Evolutionary conservation across 2,113 vertebrate species (phyloP).

Genomic region (Cinclus cinclus): DNA sequence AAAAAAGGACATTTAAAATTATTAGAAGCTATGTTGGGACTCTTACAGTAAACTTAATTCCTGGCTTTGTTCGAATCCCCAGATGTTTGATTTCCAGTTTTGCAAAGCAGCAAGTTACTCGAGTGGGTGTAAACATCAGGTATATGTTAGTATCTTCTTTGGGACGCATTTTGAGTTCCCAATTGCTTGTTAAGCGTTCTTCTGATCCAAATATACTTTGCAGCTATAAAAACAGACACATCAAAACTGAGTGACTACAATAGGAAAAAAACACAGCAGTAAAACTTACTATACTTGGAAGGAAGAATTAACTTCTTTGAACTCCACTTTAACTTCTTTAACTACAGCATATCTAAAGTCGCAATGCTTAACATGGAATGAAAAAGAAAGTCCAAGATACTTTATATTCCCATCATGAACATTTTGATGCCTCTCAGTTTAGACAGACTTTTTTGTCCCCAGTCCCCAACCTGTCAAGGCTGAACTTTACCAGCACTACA

Average conservation of each 20-base stretch:
- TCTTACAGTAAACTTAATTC: slow-evolving; percentile 93
- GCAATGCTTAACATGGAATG: neutral
- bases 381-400: neutral
- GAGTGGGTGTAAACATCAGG: slow-evolving; percentile 89
- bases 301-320: neutral
- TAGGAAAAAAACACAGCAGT: neutral
- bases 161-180: slow-evolving; percentile 88
- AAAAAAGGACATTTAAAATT: neutral
- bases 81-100: slow-evolving; percentile 97
- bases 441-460: neutral
- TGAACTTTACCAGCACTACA: neutral
- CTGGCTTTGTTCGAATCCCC: slow-evolving; percentile 81
- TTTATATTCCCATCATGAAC: neutral
- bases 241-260: neutral
- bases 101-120: slow-evolving; percentile 90
- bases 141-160: slow-evolving; percentile 86
- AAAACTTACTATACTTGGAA: neutral
- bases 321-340: neutral
- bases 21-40: neutral
- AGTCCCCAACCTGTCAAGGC: neutral
- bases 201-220: slow-evolving; percentile 90
- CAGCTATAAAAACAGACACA: slow-evolving; percentile 75
- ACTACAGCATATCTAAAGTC: neutral
- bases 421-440: fast-evolving
- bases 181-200: slow-evolving; percentile 82